Base-by-base conservation (phyloP, 2,113 vertebrate genomes). In the Microtus montanus region DNA sequence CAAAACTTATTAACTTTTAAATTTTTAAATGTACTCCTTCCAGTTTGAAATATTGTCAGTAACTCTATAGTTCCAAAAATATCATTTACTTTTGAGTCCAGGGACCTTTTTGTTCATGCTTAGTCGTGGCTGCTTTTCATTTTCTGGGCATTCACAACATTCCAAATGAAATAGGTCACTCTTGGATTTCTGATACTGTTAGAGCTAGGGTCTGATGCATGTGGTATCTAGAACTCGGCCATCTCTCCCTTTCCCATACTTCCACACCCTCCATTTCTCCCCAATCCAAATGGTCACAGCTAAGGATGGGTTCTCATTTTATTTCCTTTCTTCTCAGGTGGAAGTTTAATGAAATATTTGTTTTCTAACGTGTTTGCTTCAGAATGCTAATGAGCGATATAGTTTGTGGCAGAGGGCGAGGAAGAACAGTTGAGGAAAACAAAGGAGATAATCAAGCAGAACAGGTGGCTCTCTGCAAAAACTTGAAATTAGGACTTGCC, bases 401-500 rank as follows among this genome's bases (percentile, higher is more conserved):
- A 88, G 33, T 95, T 88, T 83, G 14, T 61, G n/a, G 47, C 38
- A 75, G 63, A 95, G 71, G 70, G 38, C 80, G 11, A 95, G 47
- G 91, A 93, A 92, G 96, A 79, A 54, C 75, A 90, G 49, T 92
- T 80, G 75, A 61, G 79, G 54, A 87, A 96, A 95, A 96, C 86
- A 95, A 95, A 95, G 79, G 44, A 94, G 52, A 86, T 92, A 94
- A 97, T 96, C 75, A 95, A 93, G 78, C 66, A 80, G 79, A 96
- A 92, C 77, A 92, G 94, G 90, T 96, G 83, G 87, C 91, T 96
- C 88, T 88, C 90, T 94, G 93, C 47, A 97, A 92, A 95, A 96
- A 78, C 90, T 88, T 94, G n/a, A 96, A 94, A 96, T 95, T 95
- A 88, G 74, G 74, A 88, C 52, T 93, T 95, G n/a, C 93, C 78